Conservation (phyloP, 2,113 vertebrate genomes). For the Hiodon alosoides region DNA sequence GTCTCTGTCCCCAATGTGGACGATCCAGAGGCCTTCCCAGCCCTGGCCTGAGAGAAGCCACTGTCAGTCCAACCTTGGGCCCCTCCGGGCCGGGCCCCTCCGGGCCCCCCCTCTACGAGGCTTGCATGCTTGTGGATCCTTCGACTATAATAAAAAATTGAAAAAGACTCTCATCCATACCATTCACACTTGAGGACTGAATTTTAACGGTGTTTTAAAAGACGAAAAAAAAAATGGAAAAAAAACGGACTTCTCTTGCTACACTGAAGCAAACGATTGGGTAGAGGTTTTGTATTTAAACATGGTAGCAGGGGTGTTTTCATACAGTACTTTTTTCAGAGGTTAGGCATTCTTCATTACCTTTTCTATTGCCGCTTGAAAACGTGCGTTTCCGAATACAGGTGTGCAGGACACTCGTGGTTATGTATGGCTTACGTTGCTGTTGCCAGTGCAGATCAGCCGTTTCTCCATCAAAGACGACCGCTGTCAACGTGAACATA, state of each 20-base stretch:
- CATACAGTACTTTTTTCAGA: conserved; percentile 79
- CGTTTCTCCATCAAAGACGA: neutral
- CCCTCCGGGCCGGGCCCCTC: conserved; percentile 57
- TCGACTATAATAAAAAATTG: conserved; percentile 75
- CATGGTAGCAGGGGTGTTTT: conserved; percentile 99
- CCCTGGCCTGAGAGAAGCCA: conserved; percentile 81
- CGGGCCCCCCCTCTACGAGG: conserved; percentile 83
- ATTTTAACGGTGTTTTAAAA: conserved; percentile 85
- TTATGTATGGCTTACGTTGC: conserved; percentile 35
- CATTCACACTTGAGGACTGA: conserved; percentile 92
- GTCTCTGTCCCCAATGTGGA: conserved; percentile 95
- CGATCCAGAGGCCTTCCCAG: conserved; percentile 97
- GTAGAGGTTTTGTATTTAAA: conserved; percentile 99
- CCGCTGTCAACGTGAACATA: conserved; percentile 41
- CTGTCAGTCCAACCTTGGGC: conserved; percentile 65
- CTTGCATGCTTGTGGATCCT: conserved; percentile 99
- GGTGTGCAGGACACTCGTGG: conserved; percentile 74
- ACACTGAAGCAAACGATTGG: conserved; percentile 90
- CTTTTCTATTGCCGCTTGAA: conserved; percentile 96
- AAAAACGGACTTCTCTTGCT: conserved; percentile 86
- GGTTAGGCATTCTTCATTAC: conserved; percentile 94
- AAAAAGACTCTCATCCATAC: conserved; percentile 82
- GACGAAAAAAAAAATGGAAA: conserved; percentile 61
- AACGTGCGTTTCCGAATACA: conserved; percentile 91
- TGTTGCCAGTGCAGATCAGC: neutral